Conservation (phyloP, 2,113 vertebrate genomes). For the Alouatta palliata region DNA sequence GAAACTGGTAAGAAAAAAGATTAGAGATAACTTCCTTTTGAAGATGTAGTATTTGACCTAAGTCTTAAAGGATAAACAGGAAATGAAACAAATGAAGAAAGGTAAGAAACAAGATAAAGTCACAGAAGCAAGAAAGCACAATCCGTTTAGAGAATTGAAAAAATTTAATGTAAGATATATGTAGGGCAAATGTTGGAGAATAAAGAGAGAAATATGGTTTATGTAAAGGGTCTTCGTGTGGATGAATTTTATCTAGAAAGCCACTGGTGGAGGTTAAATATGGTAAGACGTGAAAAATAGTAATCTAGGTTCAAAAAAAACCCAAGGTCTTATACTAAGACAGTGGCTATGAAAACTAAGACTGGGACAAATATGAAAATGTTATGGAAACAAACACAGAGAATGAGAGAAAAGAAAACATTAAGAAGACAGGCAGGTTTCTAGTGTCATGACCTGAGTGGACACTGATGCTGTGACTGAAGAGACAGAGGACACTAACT, state of each 20-base stretch:
- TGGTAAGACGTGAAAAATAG: not conserved
- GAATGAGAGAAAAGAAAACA: not conserved
- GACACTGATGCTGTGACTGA: not conserved
- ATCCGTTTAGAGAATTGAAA: not conserved
- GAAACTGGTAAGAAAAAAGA: not conserved
- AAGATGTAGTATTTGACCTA: not conserved
- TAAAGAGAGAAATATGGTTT: not conserved
- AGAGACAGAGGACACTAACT: not conserved
- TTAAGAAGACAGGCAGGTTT: not conserved
- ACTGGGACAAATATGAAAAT: not conserved
- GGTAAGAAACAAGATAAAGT: not conserved
- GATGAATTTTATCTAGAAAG: constrained; percentile 6
- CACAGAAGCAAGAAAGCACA: constrained; percentile 6
- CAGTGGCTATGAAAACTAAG: not conserved
- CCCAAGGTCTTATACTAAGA: not conserved
- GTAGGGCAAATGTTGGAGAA: not conserved
- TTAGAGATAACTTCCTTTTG: not conserved
- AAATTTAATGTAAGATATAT: not conserved
- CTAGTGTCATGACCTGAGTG: not conserved
- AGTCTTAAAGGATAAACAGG: not conserved
- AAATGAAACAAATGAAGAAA: constrained; percentile 27
- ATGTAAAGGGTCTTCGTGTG: not conserved
- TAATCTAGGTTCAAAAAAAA: not conserved
- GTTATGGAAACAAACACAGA: not conserved
- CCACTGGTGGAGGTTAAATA: not conserved